Evolutionary conservation across 2,888 invertebrate species (phyloP).

Genomic region (Sussaba pulchella): DNA sequence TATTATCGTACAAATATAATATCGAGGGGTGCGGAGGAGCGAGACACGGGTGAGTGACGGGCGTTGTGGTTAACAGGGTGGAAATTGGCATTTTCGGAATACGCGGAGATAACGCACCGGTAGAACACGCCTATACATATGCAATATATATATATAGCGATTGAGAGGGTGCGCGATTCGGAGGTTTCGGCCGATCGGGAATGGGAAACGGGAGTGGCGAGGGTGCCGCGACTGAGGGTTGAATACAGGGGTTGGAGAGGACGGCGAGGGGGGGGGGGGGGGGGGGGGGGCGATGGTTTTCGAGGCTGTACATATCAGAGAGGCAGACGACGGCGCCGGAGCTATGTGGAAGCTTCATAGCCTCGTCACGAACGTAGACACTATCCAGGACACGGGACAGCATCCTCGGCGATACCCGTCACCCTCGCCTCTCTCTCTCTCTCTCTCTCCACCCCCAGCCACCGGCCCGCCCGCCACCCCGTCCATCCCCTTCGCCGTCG

Average conservation of each 20-base stretch:
- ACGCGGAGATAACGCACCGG: conserved; percentile 57
- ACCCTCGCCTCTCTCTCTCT: too few species aligned
- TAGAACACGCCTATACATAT: background rate
- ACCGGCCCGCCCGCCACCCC: conserved; percentile 44
- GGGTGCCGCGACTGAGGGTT: conserved; percentile 63
- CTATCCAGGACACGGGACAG: conserved; percentile 64
- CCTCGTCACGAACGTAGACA: conserved; percentile 69
- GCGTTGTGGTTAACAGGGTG: conserved; percentile 67
- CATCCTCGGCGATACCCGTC: conserved; percentile 39
- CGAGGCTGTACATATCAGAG: background rate
- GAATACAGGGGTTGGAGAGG: conserved; percentile 34
- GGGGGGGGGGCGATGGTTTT: conserved; percentile 3
- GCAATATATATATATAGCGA: background rate
- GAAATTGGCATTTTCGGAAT: conserved; percentile 67
- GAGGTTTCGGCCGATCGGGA: conserved; percentile 58
- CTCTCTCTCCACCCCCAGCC: conserved; percentile 17
- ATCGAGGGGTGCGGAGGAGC: conserved; percentile 33
- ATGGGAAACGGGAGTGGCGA: conserved; percentile 38
- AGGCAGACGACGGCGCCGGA: conserved; percentile 55
- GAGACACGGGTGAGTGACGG: conserved; percentile 62
- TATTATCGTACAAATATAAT: conserved; percentile 62
- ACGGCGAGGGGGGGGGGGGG: conserved; percentile 30
- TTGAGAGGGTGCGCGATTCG: conserved; percentile 11
- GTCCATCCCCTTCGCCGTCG: conserved; percentile 9
- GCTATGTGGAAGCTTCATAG: conserved; percentile 36